A percentile compares a stretch with the other conserved stretches of the same genome.
Conservation (phyloP, 92 coral and sea anemone species). For the Zoanthus solanderi region DNA sequence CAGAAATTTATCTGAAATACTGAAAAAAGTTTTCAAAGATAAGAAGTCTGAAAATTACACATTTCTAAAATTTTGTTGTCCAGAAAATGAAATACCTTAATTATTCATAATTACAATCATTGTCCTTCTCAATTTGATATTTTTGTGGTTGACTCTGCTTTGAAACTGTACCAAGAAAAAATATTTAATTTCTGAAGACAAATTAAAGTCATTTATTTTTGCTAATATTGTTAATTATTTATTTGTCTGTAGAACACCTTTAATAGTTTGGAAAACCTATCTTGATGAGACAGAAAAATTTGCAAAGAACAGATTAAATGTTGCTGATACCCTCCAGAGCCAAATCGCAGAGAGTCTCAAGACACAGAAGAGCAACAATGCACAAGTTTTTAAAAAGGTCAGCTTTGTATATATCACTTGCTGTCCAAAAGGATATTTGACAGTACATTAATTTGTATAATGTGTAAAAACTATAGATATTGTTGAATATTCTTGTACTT, state of each 20-base stretch:
- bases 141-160: no score
- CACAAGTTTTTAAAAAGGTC: constrained; percentile 93
- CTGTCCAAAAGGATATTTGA: neutral
- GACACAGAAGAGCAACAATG: constrained; percentile 81
- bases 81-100: no score
- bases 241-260: constrained; percentile 58
- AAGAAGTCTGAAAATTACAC: no score
- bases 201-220: neutral
- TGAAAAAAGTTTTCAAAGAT: no score
- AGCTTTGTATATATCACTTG: neutral
- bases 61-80: no score
- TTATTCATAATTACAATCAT: no score
- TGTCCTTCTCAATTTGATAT: no score
- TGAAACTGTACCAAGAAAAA: neutral
- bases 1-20: no score
- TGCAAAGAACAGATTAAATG: constrained; percentile 78
- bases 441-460: no score
- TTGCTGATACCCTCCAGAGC: constrained; percentile 85
- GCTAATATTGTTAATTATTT: neutral
- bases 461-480: no score
- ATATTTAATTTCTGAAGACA: neutral
- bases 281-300: constrained; percentile 88
- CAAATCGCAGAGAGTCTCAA: constrained; percentile 89
- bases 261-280: constrained; percentile 82
- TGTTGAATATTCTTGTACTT: no score